Base-by-base conservation (phyloP, 2,888 invertebrate species). In the Pyrocoelia pectoralis region DNA sequence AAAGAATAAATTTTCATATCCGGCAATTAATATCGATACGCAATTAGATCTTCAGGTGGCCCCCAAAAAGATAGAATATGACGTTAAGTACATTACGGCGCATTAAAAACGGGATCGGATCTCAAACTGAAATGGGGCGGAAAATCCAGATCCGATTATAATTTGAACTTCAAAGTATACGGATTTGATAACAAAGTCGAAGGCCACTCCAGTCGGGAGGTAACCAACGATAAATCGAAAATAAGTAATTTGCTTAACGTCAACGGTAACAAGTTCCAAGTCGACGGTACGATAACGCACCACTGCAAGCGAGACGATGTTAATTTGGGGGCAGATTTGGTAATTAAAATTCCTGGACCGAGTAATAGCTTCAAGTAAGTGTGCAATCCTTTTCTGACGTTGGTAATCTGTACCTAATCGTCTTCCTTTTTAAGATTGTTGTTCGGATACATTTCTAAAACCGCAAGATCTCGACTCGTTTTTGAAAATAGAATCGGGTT, bases 221-320 rank as follows among this genome's bases (percentile, higher is more conserved):
- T 88, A 1, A 75, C 84, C 0, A 85, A 84, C 0, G 78, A 84
- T 24, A 88, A 88, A 73, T 88, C 87, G 1, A 89, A 89, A 74
- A 83, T 88, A 41, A 83, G 84, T 41, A 87, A 89, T 71, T 84
- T 83, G 33, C 63, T 91, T 6, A 83, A 84, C 2, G 70, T 90
- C 12, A 86, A 86, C 48, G 84, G 87, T 9, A 87, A 87, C 53
- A 89, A 86, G 73, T 86, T 89, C 72, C 86, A 88, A 71, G 78
- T 88, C 0, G 85, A 86, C 19, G 87, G 88, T 50, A 83, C 84
- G 0, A 79, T 89, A 0, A 79, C 82, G 0, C 87, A 89, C 73
- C 84, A 83, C 54, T 77, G 83, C 2, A 83, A 84, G 70, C 81
- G 84, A 0, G 84, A 86, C 56, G 86, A 88, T 66, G 70, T 86